Percentiles rank a stretch among this genome's conserved stretches.
Conservation (phyloP, 2,888 invertebrate genomes). For the Scaptomyza cyrtandrae region DNA sequence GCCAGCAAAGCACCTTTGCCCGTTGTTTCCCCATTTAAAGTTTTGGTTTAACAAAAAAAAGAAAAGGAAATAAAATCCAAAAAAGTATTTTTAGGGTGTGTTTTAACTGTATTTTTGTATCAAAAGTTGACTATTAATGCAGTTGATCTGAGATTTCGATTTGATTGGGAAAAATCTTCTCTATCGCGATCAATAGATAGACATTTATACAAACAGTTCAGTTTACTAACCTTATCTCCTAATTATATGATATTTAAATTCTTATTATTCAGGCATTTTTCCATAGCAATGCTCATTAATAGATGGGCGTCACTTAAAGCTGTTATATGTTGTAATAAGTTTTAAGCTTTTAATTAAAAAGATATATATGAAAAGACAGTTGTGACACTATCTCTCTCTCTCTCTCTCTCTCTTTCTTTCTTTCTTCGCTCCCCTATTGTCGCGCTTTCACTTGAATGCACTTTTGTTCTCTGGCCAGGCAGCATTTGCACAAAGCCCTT, state of each 20-base stretch:
- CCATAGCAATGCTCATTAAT: background rate
- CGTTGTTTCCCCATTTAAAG: slow-evolving; percentile 6
- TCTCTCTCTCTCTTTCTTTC: background rate
- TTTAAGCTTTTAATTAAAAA: background rate
- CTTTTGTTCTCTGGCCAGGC: slow-evolving; percentile 65
- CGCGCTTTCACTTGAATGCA: slow-evolving; percentile 81
- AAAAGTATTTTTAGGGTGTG: background rate
- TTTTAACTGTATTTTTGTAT: background rate
- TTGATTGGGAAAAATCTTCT: background rate
- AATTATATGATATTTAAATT: background rate
- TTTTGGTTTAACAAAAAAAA: background rate
- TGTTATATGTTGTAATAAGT: background rate
- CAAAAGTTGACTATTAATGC: no score
- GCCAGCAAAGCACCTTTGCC: slow-evolving; percentile 15
- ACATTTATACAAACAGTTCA: no score
- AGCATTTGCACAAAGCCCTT: slow-evolving; percentile 44
- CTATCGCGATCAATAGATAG: no score
- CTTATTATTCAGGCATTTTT: no score
- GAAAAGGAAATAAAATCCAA: background rate
- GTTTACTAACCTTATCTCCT: no score
- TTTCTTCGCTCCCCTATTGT: slow-evolving; percentile 16
- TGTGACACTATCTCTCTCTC: no score
- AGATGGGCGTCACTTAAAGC: slow-evolving; percentile 5
- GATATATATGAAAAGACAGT: slow-evolving; percentile 6
- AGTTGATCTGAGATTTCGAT: no score